Evolutionary conservation across 1,140 invertebrate genomes (phyloP), one percentile per base, ranked within the genome.

Genomic region (Polypedilum vanderplanki): DNA sequence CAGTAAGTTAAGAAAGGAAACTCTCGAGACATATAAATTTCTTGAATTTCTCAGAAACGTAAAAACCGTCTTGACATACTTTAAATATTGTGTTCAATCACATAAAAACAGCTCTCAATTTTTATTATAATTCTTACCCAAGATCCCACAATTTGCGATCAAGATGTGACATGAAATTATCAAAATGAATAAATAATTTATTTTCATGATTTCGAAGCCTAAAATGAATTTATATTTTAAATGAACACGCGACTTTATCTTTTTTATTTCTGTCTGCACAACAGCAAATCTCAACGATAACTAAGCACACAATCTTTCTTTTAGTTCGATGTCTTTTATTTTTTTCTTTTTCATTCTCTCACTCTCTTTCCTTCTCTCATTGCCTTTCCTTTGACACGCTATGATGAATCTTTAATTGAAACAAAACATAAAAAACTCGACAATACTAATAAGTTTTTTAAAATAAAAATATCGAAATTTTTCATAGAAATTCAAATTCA

Each of bases 311-410:
- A 70, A 70, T 70, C 65, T 70, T 70, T 70, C 65, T 70, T 70
- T 22, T 70, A 9, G n/a, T 70, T 70, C 65, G 17, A 70, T 70
- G 65, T 70, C 65, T 70, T 70, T 70, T 70, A 20, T 57, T 57
- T 57, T 12, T 15, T 57, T 57, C 46, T 15, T 46, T 46, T 46
- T 46, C 41, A 10, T 46, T 46, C 41, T 46, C 15, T 57, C n/a
- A 12, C 15, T 46, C 15, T 57, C 4, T 57, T 12, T 57, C n/a
- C 46, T 57, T 57, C 15, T 57, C 15, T 15, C 46, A n/a, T 57
- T 57, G 12, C 46, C n/a, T 46, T 46, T 46, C 41, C 41, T 46
- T 46, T 46, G 12, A 57, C 12, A 57, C n/a, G 46, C 12, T n/a
- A 57, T 57, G 46, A 57, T 57, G 46, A 57, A 57, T 57, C 46